Conservation (phyloP, 1,140 invertebrate genomes). For the Chironomus striatipennis region DNA sequence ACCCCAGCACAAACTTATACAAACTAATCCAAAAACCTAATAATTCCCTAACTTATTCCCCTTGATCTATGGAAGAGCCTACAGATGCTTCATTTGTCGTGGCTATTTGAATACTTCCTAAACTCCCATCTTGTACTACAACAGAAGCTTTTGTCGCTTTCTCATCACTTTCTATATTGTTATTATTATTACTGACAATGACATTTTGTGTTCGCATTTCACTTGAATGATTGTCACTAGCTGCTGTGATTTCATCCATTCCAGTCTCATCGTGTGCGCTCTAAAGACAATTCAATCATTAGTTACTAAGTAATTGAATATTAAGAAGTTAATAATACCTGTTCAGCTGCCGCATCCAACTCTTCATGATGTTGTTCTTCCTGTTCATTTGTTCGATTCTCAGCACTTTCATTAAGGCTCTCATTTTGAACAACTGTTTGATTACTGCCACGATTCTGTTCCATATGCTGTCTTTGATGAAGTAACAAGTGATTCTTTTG, state of each 20-base stretch:
- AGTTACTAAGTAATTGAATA: too few relatives aligned
- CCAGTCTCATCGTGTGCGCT: not conserved
- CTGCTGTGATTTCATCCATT: not conserved
- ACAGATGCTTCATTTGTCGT: not conserved
- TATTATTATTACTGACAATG: not conserved
- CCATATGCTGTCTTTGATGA: slow-evolving; percentile 74
- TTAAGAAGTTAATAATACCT: not conserved
- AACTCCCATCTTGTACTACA: not conserved
- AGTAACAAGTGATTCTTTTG: slow-evolving; percentile 73
- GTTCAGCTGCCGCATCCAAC: not conserved
- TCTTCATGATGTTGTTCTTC: not conserved
- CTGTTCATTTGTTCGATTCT: not conserved
- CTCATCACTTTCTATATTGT: not conserved
- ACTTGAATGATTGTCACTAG: not conserved
- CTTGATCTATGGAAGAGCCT: not conserved
- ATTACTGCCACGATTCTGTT: slow-evolving; percentile 46
- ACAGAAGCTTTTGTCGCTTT: not conserved
- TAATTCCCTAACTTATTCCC: not conserved
- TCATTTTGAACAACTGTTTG: slow-evolving; percentile 37
- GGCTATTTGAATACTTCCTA: not conserved
- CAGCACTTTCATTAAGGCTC: not conserved
- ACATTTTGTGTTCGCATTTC: not conserved
- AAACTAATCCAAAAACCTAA: too few relatives aligned
- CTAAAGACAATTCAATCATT: slow-evolving; percentile 26
- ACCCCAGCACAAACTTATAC: too few relatives aligned